Evolutionary conservation across 2,113 vertebrate species (phyloP), one percentile per base, ranked within the genome.

Genomic region (Hirundichthys speculiger): DNA sequence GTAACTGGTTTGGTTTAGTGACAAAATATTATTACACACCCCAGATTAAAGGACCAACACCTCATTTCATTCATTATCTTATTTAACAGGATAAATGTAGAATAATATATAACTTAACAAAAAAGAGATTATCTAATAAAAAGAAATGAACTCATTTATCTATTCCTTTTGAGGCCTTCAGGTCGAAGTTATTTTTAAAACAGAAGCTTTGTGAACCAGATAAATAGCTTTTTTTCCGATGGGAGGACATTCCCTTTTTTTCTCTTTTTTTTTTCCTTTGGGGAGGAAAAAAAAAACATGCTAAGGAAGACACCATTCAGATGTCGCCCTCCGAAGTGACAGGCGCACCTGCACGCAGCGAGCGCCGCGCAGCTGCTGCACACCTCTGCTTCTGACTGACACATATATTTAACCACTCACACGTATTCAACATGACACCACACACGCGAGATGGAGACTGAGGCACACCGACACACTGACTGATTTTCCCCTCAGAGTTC

Each of bases 331-430:
- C 72, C 81, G 61, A 79, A 49, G 54, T 82, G 78, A 79, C 85
- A 85, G 53, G 54, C 40, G 46, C 78, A 69, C 58, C 66, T 71
- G 49, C 68, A 24, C 67, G 18, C 30, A 34, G 11, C 1, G 43
- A 77, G 80, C 69, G 53, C 64, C 24, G 63, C 69, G 77, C 79
- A 82, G 73, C 82, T 81, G 84, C 73, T 34, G 67, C 76, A 72
- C 80, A 71, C 80, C 70, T 78, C 50, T 43, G 71, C 66, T 47
- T 84, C 78, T 63, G 34, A 58, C 76, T 75, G 72, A 76, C 80
- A 88, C 80, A 80, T 84, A 86, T 88, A 87, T 86, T 87, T 84
- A 88, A 86, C 83, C 83, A 75, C 73, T 72, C 82, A 75, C 72
- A 48, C 63, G 1, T 21, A 46, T 63, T 76, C 65, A 65, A 75